phyloP scores from a whole-genome alignment of 2,888 invertebrate species.

The Pristionchus maxplancki region DNA sequence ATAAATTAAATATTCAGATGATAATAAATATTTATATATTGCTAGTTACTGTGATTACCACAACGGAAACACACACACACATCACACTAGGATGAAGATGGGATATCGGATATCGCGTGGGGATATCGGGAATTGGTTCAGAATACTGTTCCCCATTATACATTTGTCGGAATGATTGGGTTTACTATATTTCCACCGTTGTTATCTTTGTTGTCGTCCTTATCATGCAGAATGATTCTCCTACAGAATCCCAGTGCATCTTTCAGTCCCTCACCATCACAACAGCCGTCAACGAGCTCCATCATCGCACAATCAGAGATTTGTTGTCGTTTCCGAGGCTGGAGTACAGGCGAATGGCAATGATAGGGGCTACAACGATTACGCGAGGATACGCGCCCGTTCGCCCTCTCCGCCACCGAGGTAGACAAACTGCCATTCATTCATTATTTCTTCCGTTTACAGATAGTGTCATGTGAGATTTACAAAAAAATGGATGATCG shows the following conservation, averaged over 20 bases:
- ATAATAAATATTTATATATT: conserved; percentile 27
- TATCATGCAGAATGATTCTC: too few relatives aligned
- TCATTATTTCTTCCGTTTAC: too few relatives aligned
- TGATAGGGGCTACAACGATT: conserved; percentile 17
- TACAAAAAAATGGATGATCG: too few relatives aligned
- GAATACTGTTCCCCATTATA: not conserved
- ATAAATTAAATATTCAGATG: conserved; percentile 28
- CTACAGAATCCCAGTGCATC: too few relatives aligned
- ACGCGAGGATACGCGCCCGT: conserved; percentile 6
- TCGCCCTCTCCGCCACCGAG: conserved; percentile 11
- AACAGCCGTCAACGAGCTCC: conserved; percentile 1
- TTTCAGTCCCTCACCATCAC: not conserved
- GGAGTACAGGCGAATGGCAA: conserved; percentile 60
- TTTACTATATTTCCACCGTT: too few relatives aligned
- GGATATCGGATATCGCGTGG: not conserved
- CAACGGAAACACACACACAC: not conserved
- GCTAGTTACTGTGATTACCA: not conserved
- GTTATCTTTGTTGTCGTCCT: too few relatives aligned
- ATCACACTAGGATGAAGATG: not conserved
- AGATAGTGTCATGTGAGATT: too few relatives aligned
- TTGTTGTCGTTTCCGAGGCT: conserved; percentile 57
- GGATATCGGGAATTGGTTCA: not conserved
- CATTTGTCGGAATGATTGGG: too few relatives aligned
- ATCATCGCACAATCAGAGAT: conserved; percentile 8
- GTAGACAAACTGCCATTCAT: too few relatives aligned